phyloP scores from a whole-genome alignment of 2,888 invertebrate genomes.

The Catonia carolina region DNA sequence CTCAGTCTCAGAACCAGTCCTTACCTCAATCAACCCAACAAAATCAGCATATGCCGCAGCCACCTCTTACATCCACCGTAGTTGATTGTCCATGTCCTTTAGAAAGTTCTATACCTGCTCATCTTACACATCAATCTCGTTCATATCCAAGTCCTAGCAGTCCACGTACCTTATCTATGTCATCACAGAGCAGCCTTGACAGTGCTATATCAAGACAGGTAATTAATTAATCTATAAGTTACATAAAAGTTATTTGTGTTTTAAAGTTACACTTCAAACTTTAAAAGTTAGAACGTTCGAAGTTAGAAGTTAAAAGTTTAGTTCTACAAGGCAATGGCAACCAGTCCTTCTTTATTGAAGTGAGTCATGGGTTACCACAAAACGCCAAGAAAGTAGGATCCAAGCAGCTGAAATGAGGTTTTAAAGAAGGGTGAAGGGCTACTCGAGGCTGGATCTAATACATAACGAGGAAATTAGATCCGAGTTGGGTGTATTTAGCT shows the following conservation, averaged over 20 bases:
- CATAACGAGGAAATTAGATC: too few relatives aligned
- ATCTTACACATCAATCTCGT: constrained; percentile 56
- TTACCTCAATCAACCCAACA: constrained; percentile 30
- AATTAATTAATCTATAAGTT: neutral
- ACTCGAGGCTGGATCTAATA: too few relatives aligned
- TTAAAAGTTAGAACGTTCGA: too few relatives aligned
- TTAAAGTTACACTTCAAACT: too few relatives aligned
- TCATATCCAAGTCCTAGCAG: constrained; percentile 49
- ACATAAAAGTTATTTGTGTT: neutral
- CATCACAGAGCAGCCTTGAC: constrained; percentile 76
- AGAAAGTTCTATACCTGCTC: constrained; percentile 38
- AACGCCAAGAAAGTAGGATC: too few relatives aligned
- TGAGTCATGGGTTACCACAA: too few relatives aligned
- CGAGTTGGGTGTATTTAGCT: too few relatives aligned
- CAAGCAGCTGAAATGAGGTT: too few relatives aligned
- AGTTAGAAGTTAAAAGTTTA: too few relatives aligned
- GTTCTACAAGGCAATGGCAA: too few relatives aligned
- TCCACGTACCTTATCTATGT: constrained; percentile 69
- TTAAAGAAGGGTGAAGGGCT: too few relatives aligned
- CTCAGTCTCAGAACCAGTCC: constrained; percentile 33
- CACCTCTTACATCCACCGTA: constrained; percentile 36
- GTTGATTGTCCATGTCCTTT: constrained; percentile 45
- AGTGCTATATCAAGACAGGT: constrained; percentile 59
- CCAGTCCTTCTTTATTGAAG: too few relatives aligned
- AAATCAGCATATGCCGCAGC: constrained; percentile 40